Evolutionary conservation across 1,140 invertebrate genomes (phyloP), one percentile per base, ranked within the genome.

Genomic region (Anoplolepis gracilipes): DNA sequence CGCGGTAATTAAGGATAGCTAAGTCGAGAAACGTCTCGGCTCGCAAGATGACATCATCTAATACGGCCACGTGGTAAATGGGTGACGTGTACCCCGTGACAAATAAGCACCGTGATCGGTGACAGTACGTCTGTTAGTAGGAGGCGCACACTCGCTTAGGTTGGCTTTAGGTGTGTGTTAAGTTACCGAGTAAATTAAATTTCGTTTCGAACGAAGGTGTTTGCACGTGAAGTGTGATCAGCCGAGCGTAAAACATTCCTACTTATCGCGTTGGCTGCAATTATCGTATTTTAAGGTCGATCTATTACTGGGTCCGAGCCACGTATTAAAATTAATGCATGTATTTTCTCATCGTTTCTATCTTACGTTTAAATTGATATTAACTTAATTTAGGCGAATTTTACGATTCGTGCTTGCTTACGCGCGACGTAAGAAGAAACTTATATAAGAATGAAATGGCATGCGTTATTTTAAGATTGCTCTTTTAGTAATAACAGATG

Each of bases 41-140:
- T 67, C 53, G 57, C 22, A 30, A 53, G 46, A 85, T 89, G 75
- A 77, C 75, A 69, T 88, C 69, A 77, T 76, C 78, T 72, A 72
- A 82, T 81, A 19, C 33, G 69, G 75, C 87, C 75, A 64, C 75
- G 57, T 77, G 59, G 76, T 76, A 70, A 39, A 73, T 49, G 53
- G 22, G 19, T 57, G 81, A 69, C n/a, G 59, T 70, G 75, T 79
- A 88, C n/a, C 13, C 19, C 25, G 30, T 25, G 28, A 53, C 70
- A 59, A 73, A 86, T 86, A 46, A 73, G 85, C 33, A 69, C 28
- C 39, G 57, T 59, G 22, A 16, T 64, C 61, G 6, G 30, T 5
- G 62, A 49, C 46, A 19, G 4, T 49, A 19, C 4, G 16, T 49
- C 46, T 49, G 46, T 49, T 49, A 62, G 28, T 62, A 28, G 59